A percentile compares a stretch with the other conserved stretches of the same genome.
phyloP scores from a whole-genome alignment of 2,797 vertebrate genomes.

The Thripadectes ignobilis region DNA sequence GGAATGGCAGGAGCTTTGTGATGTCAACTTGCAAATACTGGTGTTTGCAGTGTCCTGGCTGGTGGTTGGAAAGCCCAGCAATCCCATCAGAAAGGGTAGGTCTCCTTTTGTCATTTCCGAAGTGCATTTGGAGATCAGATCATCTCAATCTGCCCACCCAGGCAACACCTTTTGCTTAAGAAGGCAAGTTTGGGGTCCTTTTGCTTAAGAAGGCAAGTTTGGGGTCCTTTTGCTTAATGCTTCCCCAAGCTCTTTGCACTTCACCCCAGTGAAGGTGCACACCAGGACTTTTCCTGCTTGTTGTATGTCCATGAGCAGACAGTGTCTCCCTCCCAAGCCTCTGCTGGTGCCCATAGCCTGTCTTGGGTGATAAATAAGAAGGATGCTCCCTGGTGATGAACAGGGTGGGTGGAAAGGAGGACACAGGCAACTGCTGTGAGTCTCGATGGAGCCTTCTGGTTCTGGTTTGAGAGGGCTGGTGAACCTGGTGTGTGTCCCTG shows the following conservation, averaged over 20 bases:
- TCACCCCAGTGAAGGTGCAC: accelerated
- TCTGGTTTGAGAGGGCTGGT: neutral
- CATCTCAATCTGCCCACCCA: neutral
- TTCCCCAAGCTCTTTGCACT: neutral
- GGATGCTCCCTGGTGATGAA: accelerated
- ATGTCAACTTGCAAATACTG: neutral
- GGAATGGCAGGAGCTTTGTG: neutral
- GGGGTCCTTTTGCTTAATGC: neutral
- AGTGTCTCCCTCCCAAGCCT: neutral
- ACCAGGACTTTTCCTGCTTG: accelerated
- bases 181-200: neutral
- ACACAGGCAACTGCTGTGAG: neutral
- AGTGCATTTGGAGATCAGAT: neutral
- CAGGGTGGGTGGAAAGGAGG: neutral
- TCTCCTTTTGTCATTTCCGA: neutral
- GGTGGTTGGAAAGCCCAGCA: neutral
- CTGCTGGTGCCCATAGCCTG: neutral
- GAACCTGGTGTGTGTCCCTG: accelerated
- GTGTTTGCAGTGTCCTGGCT: neutral
- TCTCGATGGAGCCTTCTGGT: accelerated
- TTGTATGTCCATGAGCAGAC: neutral
- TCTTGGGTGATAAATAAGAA: neutral
- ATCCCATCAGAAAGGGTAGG: neutral
- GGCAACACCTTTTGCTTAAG: neutral
- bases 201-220: neutral